A percentile compares a stretch with the other conserved stretches of the same genome.
Evolutionary conservation across 2,888 invertebrate species (phyloP).

Genomic region (Apotomis turbidana): DNA sequence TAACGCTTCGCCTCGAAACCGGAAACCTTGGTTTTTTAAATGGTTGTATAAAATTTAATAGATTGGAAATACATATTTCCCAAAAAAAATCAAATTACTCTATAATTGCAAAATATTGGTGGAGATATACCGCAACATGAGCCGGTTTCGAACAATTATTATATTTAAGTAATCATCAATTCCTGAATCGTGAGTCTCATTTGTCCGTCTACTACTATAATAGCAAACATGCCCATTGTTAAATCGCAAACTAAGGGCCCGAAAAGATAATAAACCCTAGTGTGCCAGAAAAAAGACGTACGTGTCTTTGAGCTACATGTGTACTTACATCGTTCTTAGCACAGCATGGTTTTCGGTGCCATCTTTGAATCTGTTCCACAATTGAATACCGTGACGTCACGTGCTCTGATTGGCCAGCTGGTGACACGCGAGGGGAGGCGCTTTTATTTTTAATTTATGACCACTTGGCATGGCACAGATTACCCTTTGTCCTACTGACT

Average conservation of each 20-base stretch:
- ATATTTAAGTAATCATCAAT: slow-evolving; percentile 10
- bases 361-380: slow-evolving; percentile 71
- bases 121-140: too few relatives aligned
- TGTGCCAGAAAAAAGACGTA: background rate
- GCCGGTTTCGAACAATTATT: background rate
- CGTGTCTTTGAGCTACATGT: background rate
- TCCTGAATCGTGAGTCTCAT: background rate
- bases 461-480: slow-evolving; percentile 81
- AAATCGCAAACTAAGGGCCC: slow-evolving; percentile 28
- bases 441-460: slow-evolving; percentile 68
- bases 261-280: slow-evolving; percentile 46
- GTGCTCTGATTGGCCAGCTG: slow-evolving; percentile 61
- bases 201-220: slow-evolving; percentile 20
- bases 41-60: too few relatives aligned
- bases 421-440: slow-evolving; percentile 56
- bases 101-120: too few relatives aligned
- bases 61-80: too few relatives aligned
- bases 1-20: too few relatives aligned
- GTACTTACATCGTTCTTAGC: slow-evolving; percentile 35
- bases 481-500: slow-evolving; percentile 80
- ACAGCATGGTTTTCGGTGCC: slow-evolving; percentile 60
- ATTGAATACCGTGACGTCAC: slow-evolving; percentile 60
- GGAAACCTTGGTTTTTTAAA: too few relatives aligned
- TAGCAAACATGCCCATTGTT: slow-evolving; percentile 36
- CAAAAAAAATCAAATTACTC: too few relatives aligned